These are phyloP conservation scores for Reinhardtius hippoglossoides DNA, from an alignment of 2,113 vertebrate species.

Conservation along the genomic window DNA sequence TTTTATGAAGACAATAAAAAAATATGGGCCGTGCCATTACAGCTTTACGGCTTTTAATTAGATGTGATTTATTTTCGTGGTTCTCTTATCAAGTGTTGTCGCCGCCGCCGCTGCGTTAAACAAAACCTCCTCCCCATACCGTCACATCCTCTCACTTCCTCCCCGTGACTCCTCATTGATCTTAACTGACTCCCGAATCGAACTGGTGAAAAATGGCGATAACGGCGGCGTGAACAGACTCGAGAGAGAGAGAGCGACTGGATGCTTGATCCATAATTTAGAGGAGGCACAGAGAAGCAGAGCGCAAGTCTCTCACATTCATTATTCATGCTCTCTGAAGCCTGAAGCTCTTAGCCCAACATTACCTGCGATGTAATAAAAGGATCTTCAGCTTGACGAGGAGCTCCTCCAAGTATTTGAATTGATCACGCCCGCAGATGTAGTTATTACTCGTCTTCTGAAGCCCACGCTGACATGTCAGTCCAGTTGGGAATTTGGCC, in stretches of 20 bases:
- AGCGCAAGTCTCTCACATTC: slow-evolving; percentile 50
- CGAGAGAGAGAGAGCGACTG: slow-evolving; percentile 22
- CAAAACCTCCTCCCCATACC: neutral
- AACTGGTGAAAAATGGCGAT: slow-evolving; percentile 47
- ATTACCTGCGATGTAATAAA: slow-evolving; percentile 62
- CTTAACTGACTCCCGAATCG: slow-evolving; percentile 38
- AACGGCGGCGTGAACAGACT: slow-evolving; percentile 33
- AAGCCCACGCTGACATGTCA: neutral
- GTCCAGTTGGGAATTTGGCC: neutral
- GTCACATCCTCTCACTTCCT: slow-evolving; percentile 30
- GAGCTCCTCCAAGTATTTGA: slow-evolving; percentile 15
- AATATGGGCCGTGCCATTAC: neutral
- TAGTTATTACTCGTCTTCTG: slow-evolving; percentile 5
- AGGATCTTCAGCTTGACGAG: slow-evolving; percentile 37
- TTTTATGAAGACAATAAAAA: neutral
- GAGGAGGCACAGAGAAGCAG: slow-evolving; percentile 53
- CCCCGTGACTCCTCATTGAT: slow-evolving; percentile 27
- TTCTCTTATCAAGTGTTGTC: neutral
- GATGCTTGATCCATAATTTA: slow-evolving; percentile 80
- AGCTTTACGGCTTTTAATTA: neutral
- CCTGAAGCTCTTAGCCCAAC: slow-evolving; percentile 59
- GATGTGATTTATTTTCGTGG: neutral
- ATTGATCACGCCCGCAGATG: slow-evolving; percentile 3
- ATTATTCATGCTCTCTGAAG: slow-evolving; percentile 75
- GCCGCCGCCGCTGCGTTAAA: neutral